Base-by-base conservation (phyloP, 2,888 invertebrate species). In the Lithophane semibrunnea region DNA sequence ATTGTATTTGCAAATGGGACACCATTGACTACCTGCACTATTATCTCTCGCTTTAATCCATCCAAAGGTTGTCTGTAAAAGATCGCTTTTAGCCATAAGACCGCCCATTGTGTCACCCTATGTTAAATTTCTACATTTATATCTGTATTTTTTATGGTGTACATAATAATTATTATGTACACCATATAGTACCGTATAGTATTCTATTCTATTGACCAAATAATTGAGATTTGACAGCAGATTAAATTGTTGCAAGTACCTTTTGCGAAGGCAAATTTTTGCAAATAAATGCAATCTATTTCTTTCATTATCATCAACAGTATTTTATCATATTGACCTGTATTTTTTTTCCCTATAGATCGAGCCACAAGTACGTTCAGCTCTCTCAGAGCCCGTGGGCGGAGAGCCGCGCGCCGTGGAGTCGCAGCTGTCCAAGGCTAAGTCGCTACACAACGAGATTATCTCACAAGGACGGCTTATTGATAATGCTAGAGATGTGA, bases 391-490 rank as follows among this genome's bases (percentile, higher is more conserved):
- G 93, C 98, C 98, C 0, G 97, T 99, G 64, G 99, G 98, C 37
- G 98, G 98, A 0, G 99, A 99, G 90, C 98, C 99, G 0, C 98
- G 98, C 88, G 97, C 98, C 2, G 98, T 99, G 0, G 99, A 99
- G 92, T 98, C 99, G 37, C 99, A 99, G 94, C 97, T 99, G 73
- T 97, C 98, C 83, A 97, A 98, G 83, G 98, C 99, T 5, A 99
- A 99, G 94, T 96, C 98, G 0, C 94, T 99, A 63, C 98, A 99
- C 93, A 98, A 98, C 89, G 99, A 99, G 92, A 98, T 99, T 76
- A 96, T 99, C 10, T 98, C 98, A 0, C 99, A 99, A 91, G 98
- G 98, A 73, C 97, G 99, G 8, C 97, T 99, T 37, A 97, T 99
- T 66, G 99, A 99, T 91, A 98, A 98, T 90, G 98, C 98, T 68